A percentile compares a stretch with the other conserved stretches of the same genome.
These are phyloP conservation scores for Manis javanica DNA, from an alignment of 2,797 vertebrate species.

Conservation along the genomic window DNA sequence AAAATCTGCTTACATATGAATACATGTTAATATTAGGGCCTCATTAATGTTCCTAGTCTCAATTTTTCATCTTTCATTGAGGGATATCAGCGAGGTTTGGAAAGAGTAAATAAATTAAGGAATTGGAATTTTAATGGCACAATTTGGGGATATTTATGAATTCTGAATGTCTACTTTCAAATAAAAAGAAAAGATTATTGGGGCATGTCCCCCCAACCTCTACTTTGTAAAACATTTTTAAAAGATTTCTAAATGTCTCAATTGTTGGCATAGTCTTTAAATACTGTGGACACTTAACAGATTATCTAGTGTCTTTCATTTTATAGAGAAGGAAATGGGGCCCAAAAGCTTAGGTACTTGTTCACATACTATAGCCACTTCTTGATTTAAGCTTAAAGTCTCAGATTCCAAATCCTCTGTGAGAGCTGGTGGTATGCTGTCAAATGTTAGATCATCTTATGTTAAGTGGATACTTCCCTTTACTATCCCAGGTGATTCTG, in stretches of 20 bases:
- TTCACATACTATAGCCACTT: not conserved
- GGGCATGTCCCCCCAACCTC: not conserved
- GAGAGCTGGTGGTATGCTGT: not conserved
- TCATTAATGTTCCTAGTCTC: not conserved
- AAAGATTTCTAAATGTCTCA: conserved; percentile 16
- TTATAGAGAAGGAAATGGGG: not conserved
- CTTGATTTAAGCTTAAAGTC: not conserved
- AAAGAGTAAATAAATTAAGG: not conserved
- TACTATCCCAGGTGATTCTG: not conserved
- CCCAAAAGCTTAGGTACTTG: not conserved
- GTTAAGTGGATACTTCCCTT: not conserved
- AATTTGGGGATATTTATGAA: not conserved
- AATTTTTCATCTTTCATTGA: not conserved
- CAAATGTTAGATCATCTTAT: not conserved
- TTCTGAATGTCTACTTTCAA: not conserved
- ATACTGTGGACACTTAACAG: not conserved
- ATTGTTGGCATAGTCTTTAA: not conserved
- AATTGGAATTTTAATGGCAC: not conserved
- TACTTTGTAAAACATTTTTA: not conserved
- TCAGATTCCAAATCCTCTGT: not conserved
- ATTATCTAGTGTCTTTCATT: not conserved
- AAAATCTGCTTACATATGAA: not conserved
- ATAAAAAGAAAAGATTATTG: not conserved
- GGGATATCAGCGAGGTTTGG: not conserved
- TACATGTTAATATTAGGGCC: not conserved